These are phyloP conservation scores for Pipa parva DNA, from an alignment of 2,113 vertebrate species.

Conservation along the genomic window DNA sequence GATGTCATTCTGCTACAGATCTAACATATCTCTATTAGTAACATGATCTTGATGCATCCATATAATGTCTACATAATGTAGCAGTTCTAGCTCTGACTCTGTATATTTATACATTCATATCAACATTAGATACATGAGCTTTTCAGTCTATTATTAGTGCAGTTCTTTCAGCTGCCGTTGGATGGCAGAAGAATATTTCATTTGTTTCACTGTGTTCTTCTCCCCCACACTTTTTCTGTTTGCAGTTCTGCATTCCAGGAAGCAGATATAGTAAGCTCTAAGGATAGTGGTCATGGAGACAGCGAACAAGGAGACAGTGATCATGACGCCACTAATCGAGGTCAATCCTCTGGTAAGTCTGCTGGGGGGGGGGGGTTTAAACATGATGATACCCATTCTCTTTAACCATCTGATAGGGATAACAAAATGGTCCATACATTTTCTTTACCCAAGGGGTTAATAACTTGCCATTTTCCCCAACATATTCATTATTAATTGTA, in stretches of 20 bases:
- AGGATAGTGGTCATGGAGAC: conserved; percentile 98
- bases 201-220: conserved; percentile 46
- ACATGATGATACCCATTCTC: too few species aligned
- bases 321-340: conserved; percentile 95
- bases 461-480: background rate
- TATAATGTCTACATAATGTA: too few species aligned
- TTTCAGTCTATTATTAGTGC: too few species aligned
- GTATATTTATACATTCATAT: too few species aligned
- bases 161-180: conserved; percentile 63
- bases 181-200: conserved; percentile 76
- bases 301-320: conserved; percentile 98
- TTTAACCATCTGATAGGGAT: too few species aligned
- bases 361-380: conserved; percentile 51
- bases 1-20: too few species aligned
- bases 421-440: too few species aligned
- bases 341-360: conserved; percentile 89
- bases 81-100: too few species aligned
- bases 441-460: background rate
- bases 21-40: too few species aligned
- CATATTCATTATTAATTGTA: background rate
- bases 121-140: too few species aligned
- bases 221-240: conserved; percentile 45
- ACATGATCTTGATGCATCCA: too few species aligned
- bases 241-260: conserved; percentile 95
- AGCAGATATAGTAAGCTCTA: conserved; percentile 96